Percentiles rank a stretch among this genome's conserved stretches.
These are phyloP conservation scores for Coleophora flavipennella DNA, from an alignment of 2,888 invertebrate genomes.

Conservation along the genomic window DNA sequence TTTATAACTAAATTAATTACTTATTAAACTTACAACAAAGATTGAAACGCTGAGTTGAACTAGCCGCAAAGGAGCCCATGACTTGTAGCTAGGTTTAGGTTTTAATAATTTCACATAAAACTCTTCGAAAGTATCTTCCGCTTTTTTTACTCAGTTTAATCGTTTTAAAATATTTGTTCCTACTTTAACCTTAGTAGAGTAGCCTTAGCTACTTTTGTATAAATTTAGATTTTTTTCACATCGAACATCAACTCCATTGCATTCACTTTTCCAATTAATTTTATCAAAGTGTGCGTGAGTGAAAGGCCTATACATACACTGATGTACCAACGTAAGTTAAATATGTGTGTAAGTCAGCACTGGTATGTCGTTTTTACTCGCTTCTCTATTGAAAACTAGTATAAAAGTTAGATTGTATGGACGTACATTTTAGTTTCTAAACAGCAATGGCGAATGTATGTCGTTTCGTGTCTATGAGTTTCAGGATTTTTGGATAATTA, in stretches of 20 bases:
- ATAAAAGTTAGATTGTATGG: conserved; percentile 47
- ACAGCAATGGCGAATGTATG: conserved; percentile 15
- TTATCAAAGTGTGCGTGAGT: conserved; percentile 37
- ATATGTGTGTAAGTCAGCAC: conserved; percentile 36
- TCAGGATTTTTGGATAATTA: conserved; percentile 10
- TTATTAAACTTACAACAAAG: too few relatives aligned
- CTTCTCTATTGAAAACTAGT: conserved; percentile 50
- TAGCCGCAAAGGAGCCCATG: too few relatives aligned
- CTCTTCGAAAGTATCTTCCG: too few relatives aligned
- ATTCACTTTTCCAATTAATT: conserved; percentile 22
- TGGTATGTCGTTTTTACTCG: conserved; percentile 45
- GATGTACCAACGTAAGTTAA: conserved; percentile 30
- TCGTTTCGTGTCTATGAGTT: conserved; percentile 30
- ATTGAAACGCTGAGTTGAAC: too few relatives aligned
- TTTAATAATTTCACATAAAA: too few relatives aligned
- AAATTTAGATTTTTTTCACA: too few relatives aligned
- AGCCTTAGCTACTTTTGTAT: too few relatives aligned
- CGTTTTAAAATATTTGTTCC: too few relatives aligned
- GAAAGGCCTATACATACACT: conserved; percentile 55
- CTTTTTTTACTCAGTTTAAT: too few relatives aligned
- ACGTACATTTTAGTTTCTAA: conserved; percentile 48
- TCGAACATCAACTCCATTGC: conserved; percentile 23
- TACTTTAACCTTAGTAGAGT: too few relatives aligned
- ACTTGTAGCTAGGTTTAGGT: too few relatives aligned
- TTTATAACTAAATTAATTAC: too few relatives aligned